Evolutionary conservation across 2,888 invertebrate species (phyloP).

Genomic region (Malacosoma neustria): DNA sequence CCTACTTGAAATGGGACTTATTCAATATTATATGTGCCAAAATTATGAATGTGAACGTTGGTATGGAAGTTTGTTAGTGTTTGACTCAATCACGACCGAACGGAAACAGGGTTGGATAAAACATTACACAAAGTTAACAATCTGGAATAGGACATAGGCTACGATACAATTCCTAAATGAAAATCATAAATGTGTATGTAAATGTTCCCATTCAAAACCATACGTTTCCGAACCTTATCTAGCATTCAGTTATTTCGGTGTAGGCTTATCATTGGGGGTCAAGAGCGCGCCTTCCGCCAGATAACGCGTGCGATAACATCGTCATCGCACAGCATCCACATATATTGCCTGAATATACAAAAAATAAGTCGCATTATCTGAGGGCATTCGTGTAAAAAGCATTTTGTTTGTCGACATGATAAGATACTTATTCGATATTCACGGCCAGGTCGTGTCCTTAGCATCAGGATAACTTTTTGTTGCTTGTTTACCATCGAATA

Average conservation of each 20-base stretch:
- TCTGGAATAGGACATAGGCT: too few relatives aligned
- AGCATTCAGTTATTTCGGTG: conserved; percentile 36
- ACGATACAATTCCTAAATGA: too few relatives aligned
- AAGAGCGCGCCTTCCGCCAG: conserved; percentile 68
- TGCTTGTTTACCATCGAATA: conserved; percentile 28
- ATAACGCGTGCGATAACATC: conserved; percentile 40
- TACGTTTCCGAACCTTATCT: conserved; percentile 25
- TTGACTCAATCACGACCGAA: too few relatives aligned
- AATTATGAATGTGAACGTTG: too few relatives aligned
- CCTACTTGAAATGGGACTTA: too few relatives aligned
- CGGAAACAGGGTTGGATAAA: too few relatives aligned
- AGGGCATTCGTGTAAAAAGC: conserved; percentile 23
- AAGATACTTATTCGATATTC: conserved; percentile 32
- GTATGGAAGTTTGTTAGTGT: too few relatives aligned
- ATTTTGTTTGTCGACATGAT: conserved; percentile 37
- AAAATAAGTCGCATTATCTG: conserved; percentile 28
- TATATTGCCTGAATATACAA: conserved; percentile 35
- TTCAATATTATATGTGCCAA: too few relatives aligned
- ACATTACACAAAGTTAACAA: too few relatives aligned
- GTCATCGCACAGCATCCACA: conserved; percentile 53
- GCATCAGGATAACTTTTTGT: conserved; percentile 34
- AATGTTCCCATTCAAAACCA: conserved; percentile 6
- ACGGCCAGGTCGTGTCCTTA: conserved; percentile 19
- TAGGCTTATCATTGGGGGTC: conserved; percentile 55
- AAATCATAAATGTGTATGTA: not conserved